These are phyloP conservation scores for Ariolimax columbianus DNA, from an alignment of 2,888 invertebrate species.

Conservation along the genomic window DNA sequence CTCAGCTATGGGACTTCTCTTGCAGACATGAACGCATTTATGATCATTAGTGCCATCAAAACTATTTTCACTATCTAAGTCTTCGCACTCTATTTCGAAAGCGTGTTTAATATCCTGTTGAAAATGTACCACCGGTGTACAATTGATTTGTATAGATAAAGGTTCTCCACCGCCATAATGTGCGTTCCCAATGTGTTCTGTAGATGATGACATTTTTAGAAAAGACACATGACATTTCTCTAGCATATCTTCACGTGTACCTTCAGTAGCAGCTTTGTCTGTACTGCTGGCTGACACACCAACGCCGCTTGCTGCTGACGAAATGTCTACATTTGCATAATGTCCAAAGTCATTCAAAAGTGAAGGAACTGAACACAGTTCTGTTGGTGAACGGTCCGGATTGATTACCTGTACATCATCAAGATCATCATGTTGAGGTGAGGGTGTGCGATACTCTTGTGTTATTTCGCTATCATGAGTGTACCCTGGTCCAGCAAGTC, in stretches of 20 bases:
- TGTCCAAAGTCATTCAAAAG: not conserved
- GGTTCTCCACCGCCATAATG: not conserved
- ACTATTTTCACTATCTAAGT: not conserved
- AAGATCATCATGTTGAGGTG: slow-evolving; percentile 32
- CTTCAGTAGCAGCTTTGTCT: not conserved
- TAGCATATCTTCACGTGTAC: not conserved
- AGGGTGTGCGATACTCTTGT: slow-evolving; percentile 22
- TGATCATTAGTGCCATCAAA: not conserved
- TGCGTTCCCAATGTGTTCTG: slow-evolving; percentile 3
- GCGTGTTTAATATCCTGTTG: not conserved
- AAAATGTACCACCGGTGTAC: not conserved
- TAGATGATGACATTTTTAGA: not conserved
- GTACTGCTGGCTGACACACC: slow-evolving; percentile 30
- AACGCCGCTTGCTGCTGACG: not conserved
- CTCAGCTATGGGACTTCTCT: not conserved
- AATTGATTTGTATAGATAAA: not conserved
- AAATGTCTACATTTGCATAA: not conserved
- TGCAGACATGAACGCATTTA: not conserved
- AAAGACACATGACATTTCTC: slow-evolving; percentile 2
- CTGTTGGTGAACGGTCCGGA: not conserved
- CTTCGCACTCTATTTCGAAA: slow-evolving; percentile 5
- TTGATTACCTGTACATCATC: slow-evolving; percentile 16
- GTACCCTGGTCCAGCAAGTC: not conserved
- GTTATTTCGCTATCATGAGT: slow-evolving; percentile 18
- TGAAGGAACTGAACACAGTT: not conserved